phyloP scores from a whole-genome alignment of 2,113 vertebrate species.

The Neopipo cinnamomea region DNA sequence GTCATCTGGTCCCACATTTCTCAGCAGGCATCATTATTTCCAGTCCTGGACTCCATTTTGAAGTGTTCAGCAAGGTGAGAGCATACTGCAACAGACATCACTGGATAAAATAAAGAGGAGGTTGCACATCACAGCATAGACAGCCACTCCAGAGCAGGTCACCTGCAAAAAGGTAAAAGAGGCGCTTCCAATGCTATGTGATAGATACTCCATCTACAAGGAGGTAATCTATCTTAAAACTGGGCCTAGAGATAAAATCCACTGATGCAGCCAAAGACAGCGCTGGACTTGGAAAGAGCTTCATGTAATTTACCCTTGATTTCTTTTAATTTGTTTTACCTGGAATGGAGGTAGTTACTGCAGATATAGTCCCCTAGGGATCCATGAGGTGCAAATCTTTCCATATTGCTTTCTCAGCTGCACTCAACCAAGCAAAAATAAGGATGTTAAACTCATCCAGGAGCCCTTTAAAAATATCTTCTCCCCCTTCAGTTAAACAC shows the following conservation, averaged over 20 bases:
- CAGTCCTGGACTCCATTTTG: background rate
- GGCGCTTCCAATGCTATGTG: background rate
- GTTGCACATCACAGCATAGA: background rate
- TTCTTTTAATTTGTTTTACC: background rate
- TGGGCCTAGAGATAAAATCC: background rate
- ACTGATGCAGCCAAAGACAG: background rate
- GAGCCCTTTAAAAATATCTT: background rate
- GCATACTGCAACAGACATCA: background rate
- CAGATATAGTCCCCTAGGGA: background rate
- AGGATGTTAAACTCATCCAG: background rate
- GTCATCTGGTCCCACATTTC: background rate
- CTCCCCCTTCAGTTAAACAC: background rate
- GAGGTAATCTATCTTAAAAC: background rate
- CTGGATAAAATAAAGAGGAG: background rate
- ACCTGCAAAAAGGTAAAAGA: background rate
- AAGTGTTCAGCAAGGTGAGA: background rate
- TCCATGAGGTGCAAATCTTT: background rate
- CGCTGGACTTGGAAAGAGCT: background rate
- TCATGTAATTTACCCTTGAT: background rate
- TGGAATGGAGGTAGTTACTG: background rate
- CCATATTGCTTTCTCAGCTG: background rate
- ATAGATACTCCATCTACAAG: background rate
- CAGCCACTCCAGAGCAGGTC: background rate
- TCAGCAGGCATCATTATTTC: background rate
- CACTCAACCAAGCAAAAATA: background rate